Evolutionary conservation across 2,888 invertebrate species (phyloP), one percentile per base, ranked within the genome.

Genomic region (Lochmaea crataegi): DNA sequence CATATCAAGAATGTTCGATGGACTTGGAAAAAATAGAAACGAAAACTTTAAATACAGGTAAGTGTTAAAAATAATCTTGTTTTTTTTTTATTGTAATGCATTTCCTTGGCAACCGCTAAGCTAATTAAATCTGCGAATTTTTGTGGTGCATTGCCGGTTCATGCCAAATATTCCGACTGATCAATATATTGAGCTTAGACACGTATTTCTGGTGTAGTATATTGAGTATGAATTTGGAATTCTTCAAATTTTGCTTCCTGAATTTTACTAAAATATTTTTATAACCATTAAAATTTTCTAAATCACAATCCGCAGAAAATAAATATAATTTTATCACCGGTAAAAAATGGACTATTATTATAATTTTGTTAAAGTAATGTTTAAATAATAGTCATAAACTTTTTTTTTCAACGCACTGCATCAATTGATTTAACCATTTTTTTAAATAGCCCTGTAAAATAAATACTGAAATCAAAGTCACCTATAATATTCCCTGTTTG

Each of bases 161-260:
- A 42, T 73, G 73, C 71, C 64, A 72, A 71, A 72, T 72, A 71
- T 51, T 71, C 38, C 14, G 42, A 16, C 32, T 75, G 72, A 75
- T 77, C 77, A 76, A 74, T 76, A 76, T 75, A 75, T 73, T 75
- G 70, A 73, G 71, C 66, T 64, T 60, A 67, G 45, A 72, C 66
- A 68, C 73, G 71, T 71, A 71, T 61, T 65, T 45, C 41, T 53
- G 26, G 56, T 45, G 41, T n/a, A 51, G 42, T 42, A 60, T 60
- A 65, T 65, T 71, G 16, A 41, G n/a, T 12, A 11, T 12, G 7
- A 42, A 48, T 38, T 22, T 32, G n/a, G 9, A 48, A 32, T 0
- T 48, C 45, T 42, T n/a, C n/a, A 65, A 38, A 10, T 45, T 45
- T 64, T 53, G n/a, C 4, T 45, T 3, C 53, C 11, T n/a, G 2